Conservation (phyloP, 2,888 invertebrate genomes). For the Halictus ligatus region DNA sequence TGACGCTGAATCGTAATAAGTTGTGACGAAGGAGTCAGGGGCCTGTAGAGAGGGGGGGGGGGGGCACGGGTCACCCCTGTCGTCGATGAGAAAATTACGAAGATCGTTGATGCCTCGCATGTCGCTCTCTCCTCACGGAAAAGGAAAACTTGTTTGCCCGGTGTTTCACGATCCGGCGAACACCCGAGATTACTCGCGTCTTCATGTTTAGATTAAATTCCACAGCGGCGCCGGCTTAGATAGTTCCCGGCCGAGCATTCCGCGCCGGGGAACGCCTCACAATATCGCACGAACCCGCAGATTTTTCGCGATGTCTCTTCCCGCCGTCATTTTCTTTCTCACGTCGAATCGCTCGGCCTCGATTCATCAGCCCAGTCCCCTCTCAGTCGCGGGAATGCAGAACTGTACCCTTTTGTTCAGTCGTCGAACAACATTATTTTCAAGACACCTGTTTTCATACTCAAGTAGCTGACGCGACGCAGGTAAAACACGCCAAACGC, state of each 20-base stretch:
- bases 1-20: slow-evolving; percentile 68
- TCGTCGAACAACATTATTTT: not conserved
- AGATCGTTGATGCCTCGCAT: slow-evolving; percentile 7
- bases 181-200: slow-evolving; percentile 58
- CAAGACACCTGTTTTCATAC: not conserved
- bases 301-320: not conserved
- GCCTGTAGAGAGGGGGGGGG: not conserved
- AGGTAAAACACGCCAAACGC: too few species aligned
- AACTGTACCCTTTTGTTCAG: not conserved
- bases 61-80: slow-evolving; percentile 49
- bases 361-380: not conserved
- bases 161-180: slow-evolving; percentile 42
- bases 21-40: slow-evolving; percentile 35
- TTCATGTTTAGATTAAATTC: slow-evolving; percentile 58
- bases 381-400: not conserved
- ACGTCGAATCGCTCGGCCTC: not conserved
- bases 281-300: slow-evolving; percentile 10
- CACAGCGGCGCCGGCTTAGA: slow-evolving; percentile 30
- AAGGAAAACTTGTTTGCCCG: slow-evolving; percentile 49
- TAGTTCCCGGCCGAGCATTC: slow-evolving; percentile 32
- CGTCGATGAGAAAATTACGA: slow-evolving; percentile 59
- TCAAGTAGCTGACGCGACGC: not conserved
- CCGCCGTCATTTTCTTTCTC: not conserved
- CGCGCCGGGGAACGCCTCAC: slow-evolving; percentile 24
- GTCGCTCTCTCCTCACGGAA: slow-evolving; percentile 19